Base-by-base conservation (phyloP, 2,888 invertebrate species). In the Polyommatus icarus region DNA sequence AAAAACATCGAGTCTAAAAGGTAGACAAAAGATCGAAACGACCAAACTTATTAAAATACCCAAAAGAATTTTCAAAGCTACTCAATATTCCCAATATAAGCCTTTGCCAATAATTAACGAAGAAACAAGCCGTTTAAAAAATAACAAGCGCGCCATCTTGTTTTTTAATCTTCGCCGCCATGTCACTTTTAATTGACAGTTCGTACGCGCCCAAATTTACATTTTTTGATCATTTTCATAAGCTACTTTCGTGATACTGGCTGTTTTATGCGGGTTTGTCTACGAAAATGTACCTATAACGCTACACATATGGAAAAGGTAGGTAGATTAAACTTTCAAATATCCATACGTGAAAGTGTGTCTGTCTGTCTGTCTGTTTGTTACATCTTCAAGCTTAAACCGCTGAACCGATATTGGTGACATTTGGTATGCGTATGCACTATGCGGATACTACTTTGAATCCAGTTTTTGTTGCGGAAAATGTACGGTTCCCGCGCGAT, bases 171-270 rank as follows among this genome's bases (percentile, higher is more conserved):
- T 61, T 12, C 24, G 12, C 61, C 61, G 61, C 61, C 61, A 24
- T 61, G 61, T 61, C 61, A 61, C 8, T 61, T 61, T 61, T 61
- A 61, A 61, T 61, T 61, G 61, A 61, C 61, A 61, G 61, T 61
- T 61, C 10, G 61, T 61, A 61, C 61, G 61, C 61, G 61, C 12
- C 61, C 12, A 61, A 61, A 61, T 61, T 61, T 61, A 29, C 61
- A 61, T 61, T 24, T 61, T 61, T 29, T 15, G 24, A 12, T 3
- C 61, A 61, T 61, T 61, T 59, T n/a, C 59, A 59, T 59, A 59
- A 59, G 59, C 59, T 59, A 59, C 59, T 59, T 59, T 59, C n/a
- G 59, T 20, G 2, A 7, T n/a, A 20, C 59, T 59, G 3, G 59
- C n/a, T 20, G 20, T 59, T 20, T 59, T n/a, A n/a, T 54, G 18